These are phyloP conservation scores for Rhopilema esculentum DNA, from an alignment of 30 jellyfish, hydroid and myxozoan species.

Conservation along the genomic window DNA sequence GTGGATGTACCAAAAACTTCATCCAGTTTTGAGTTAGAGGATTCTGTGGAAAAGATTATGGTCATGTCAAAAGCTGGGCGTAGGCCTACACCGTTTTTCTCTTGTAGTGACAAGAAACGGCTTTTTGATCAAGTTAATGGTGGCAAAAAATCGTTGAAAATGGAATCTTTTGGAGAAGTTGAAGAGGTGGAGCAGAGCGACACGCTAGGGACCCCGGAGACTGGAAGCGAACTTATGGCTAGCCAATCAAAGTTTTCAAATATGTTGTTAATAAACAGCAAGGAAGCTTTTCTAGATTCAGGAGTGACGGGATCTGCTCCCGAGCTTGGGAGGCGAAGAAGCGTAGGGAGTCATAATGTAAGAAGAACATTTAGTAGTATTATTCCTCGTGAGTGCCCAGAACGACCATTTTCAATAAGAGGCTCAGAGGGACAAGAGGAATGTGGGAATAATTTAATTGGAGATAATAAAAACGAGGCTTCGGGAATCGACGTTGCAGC, in stretches of 20 bases:
- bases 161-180: conserved; percentile 54
- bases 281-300: background rate
- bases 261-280: background rate
- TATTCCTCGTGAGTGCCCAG: background rate
- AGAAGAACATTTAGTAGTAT: background rate
- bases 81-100: conserved; percentile 37
- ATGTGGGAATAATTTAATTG: background rate
- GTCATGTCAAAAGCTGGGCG: conserved; percentile 7
- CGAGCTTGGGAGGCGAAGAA: background rate
- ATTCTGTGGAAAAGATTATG: conserved; percentile 1
- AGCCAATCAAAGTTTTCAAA: background rate
- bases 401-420: background rate
- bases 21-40: background rate
- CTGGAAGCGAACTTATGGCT: background rate
- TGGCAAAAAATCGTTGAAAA: background rate
- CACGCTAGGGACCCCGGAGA: background rate
- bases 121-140: background rate
- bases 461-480: background rate
- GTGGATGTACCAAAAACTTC: background rate
- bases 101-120: conserved; percentile 17
- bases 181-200: conserved; percentile 20
- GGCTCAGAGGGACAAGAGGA: background rate
- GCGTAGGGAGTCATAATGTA: background rate
- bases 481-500: background rate
- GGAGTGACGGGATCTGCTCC: background rate